A percentile compares a stretch with the other conserved stretches of the same genome.
Conservation (phyloP, 2,797 vertebrate genomes). For the Halcyon smyrnensis region DNA sequence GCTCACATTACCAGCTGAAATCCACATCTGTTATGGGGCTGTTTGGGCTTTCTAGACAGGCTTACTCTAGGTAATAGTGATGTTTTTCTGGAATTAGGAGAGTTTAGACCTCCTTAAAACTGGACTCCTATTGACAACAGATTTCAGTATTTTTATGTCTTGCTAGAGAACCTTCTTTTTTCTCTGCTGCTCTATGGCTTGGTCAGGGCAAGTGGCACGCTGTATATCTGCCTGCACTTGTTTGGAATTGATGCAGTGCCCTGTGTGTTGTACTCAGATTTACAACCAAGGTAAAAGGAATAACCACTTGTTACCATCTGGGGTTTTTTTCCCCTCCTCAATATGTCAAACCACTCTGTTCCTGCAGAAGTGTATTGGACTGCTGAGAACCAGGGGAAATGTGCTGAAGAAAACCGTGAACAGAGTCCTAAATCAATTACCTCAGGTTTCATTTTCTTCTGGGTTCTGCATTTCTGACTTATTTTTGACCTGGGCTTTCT, state of each 20-base stretch:
- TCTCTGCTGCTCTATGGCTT: background rate
- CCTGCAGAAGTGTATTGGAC: background rate
- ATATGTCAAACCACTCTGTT: background rate
- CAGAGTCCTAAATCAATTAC: background rate
- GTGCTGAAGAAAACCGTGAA: background rate
- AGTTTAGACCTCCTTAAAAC: background rate
- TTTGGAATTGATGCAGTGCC: constrained; percentile 1
- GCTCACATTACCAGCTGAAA: background rate
- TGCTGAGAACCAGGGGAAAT: background rate
- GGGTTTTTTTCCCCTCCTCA: background rate
- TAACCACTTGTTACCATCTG: constrained; percentile 15
- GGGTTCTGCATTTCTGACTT: background rate
- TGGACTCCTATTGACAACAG: background rate
- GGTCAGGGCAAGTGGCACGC: background rate
- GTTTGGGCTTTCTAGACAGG: background rate
- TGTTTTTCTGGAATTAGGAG: background rate
- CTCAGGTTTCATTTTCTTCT: background rate
- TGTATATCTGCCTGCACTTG: constrained; percentile 26
- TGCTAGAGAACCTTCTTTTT: background rate
- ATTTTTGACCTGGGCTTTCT: background rate
- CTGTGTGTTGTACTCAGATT: background rate
- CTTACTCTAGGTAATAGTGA: background rate
- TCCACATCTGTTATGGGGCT: background rate
- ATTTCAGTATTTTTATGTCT: constrained; percentile 11
- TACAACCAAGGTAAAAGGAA: constrained; percentile 35